These are phyloP conservation scores for Apostichopus californicus DNA, from an alignment of 35 echinoderm and acorn worm genomes.

Conservation along the genomic window DNA sequence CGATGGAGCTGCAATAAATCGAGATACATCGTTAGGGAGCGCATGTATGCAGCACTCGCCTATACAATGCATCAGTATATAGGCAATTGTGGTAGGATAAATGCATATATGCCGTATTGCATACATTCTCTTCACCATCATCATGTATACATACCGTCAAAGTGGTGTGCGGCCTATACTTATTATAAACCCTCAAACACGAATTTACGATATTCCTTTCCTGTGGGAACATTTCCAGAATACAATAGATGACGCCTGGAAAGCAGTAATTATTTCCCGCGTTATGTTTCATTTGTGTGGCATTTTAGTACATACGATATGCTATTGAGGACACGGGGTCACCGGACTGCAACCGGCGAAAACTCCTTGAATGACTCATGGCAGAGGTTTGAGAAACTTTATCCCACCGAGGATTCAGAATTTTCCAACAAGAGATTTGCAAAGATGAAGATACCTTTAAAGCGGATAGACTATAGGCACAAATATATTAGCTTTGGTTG, in stretches of 20 bases:
- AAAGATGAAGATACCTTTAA: too few species aligned
- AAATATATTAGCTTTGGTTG: too few species aligned
- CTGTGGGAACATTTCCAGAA: constrained; percentile 6
- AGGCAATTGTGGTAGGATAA: neutral
- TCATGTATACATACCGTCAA: too few species aligned
- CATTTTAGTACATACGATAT: neutral
- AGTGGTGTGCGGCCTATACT: neutral
- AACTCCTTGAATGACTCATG: neutral
- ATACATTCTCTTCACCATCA: too few species aligned
- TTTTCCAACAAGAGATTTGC: too few species aligned
- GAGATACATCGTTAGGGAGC: too few species aligned
- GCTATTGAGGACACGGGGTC: neutral
- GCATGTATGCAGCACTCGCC: neutral
- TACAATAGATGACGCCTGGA: constrained; percentile 1
- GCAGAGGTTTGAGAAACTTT: neutral
- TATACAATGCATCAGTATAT: neutral
- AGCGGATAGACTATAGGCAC: too few species aligned
- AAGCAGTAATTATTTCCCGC: constrained; percentile 1
- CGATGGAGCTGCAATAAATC: too few species aligned
- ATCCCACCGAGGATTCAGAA: too few species aligned
- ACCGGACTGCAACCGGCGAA: neutral
- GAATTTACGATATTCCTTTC: neutral
- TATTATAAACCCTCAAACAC: neutral
- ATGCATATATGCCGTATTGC: neutral
- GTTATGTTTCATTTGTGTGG: neutral